Base-by-base conservation (phyloP, 2,888 invertebrate genomes). In the Euzophera pinguis region DNA sequence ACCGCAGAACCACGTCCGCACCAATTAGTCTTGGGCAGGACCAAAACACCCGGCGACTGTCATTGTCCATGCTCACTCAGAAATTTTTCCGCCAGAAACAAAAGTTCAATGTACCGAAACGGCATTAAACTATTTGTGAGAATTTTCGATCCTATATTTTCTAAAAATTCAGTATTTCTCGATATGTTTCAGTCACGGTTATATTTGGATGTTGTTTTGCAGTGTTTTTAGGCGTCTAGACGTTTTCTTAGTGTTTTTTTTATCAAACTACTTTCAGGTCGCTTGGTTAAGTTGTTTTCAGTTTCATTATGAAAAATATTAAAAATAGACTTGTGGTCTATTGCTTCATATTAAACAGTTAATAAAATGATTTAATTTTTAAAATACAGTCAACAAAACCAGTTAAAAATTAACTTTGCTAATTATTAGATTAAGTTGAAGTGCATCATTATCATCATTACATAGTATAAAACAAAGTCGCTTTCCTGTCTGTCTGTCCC, bases 21-120 rank as follows among this genome's bases (percentile, higher is more conserved):
- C 57, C 71, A 64, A 83, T 84, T 81, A 71, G 84, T 79, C 73
- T 64, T 69, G 66, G 69, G 55, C 56, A 61, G 58, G 61, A 70
- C 66, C 64, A 68, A 70, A 69, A 73, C 72, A 69, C 67, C 61
- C 62, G 64, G 65, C 64, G 62, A 67, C 75, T 73, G 69, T 73
- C 71, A 72, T 70, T 71, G 59, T 64, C 55, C 52, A 56, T 61
- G 63, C 14, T 51, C 57, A 58, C 52, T 64, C 56, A 51, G 54
- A 58, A 37, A 50, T 47, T 53, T 39, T 45, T 50, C 45, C 22
- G 38, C n/a, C 22, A 49, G 10, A 22, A 22, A 38, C 4, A n/a
- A 50, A 34, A 16, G 51, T 35, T 43, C 51, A 35, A 17, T 43
- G 16, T 3, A 34, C 45, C 34, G 16, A 45, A 10, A 45, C 29